Percentiles rank a stretch among this genome's conserved stretches.
Conservation (phyloP, 2,113 vertebrate genomes). For the Passer domesticus region DNA sequence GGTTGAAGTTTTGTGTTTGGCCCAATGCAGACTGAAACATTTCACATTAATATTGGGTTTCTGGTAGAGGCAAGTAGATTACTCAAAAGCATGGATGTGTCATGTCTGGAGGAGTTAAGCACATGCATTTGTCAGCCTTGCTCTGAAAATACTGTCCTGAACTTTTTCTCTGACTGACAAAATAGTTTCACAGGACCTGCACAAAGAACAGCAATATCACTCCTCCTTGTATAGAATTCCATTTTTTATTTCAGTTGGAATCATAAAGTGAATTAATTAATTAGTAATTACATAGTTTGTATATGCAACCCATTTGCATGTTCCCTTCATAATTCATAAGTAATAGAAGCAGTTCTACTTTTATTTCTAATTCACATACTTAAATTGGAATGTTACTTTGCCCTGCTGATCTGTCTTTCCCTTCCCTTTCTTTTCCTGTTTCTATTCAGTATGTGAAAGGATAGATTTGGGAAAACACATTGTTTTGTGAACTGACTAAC, state of each 20-base stretch:
- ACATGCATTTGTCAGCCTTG: background rate
- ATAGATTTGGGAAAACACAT: background rate
- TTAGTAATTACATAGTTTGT: background rate
- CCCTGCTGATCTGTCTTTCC: background rate
- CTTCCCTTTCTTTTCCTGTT: background rate
- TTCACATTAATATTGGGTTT: background rate
- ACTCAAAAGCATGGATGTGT: background rate
- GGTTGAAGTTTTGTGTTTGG: background rate
- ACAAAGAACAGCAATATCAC: background rate
- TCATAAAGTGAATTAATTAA: background rate
- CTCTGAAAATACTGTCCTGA: background rate
- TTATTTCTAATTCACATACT: background rate
- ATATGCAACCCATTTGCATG: background rate
- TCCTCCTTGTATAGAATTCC: background rate
- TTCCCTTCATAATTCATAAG: background rate
- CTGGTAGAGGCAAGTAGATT: background rate
- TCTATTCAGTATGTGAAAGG: background rate
- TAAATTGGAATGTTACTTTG: background rate
- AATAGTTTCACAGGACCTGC: background rate
- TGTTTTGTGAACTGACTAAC: background rate
- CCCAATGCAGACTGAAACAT: background rate
- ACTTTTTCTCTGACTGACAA: background rate
- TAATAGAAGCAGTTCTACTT: slow-evolving; percentile 11
- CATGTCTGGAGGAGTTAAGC: background rate
- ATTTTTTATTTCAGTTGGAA: background rate